Conservation (phyloP, 2,113 vertebrate genomes). For the Chitala chitala region DNA sequence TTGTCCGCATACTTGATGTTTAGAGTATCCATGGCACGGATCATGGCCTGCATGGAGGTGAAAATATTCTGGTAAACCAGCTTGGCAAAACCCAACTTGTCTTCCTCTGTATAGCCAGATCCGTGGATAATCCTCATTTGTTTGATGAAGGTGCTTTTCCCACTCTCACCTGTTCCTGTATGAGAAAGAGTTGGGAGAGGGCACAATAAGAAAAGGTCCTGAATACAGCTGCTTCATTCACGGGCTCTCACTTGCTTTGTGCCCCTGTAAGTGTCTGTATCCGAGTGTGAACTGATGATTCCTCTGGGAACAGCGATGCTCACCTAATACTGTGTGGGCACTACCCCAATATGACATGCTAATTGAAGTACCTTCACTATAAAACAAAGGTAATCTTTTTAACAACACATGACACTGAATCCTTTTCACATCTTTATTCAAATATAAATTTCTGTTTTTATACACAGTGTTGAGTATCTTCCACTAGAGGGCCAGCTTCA, state of each 20-base stretch:
- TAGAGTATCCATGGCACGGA: conserved; percentile 74
- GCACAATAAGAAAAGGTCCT: not conserved
- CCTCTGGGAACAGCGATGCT: not conserved
- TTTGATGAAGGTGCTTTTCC: conserved; percentile 87
- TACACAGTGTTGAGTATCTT: not conserved
- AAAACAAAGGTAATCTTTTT: too few species aligned
- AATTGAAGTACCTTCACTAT: too few species aligned
- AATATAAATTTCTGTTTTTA: not conserved
- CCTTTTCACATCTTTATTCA: too few species aligned
- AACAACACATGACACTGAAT: too few species aligned
- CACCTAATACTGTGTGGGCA: not conserved
- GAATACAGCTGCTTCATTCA: not conserved
- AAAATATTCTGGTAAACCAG: conserved; percentile 82
- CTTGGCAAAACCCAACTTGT: conserved; percentile 75
- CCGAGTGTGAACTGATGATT: not conserved
- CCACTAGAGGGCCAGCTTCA: conserved; percentile 13
- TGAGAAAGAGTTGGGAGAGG: not conserved
- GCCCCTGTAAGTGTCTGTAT: conserved; percentile 14
- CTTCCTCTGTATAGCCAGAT: conserved; percentile 80
- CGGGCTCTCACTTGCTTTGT: not conserved
- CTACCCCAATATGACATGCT: too few species aligned
- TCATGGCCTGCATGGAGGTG: conserved; percentile 80
- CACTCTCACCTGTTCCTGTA: conserved; percentile 81
- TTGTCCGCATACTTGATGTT: conserved; percentile 61
- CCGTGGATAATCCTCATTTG: conserved; percentile 91